A percentile compares a stretch with the other conserved stretches of the same genome.
phyloP scores from a whole-genome alignment of 2,888 invertebrate species.

The Drosophila paranaensis region DNA sequence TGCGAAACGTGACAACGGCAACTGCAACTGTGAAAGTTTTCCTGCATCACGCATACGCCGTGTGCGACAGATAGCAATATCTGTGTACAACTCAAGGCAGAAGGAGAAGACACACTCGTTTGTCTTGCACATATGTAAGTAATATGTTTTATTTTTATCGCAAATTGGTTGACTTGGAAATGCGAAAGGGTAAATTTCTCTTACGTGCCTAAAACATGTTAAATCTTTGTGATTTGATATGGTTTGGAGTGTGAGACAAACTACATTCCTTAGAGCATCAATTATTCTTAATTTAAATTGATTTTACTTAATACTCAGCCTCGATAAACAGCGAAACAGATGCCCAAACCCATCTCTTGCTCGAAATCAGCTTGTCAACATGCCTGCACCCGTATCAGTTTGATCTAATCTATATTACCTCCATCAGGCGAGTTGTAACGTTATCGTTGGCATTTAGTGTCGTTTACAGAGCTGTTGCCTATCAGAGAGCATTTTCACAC shows the following conservation, averaged over 20 bases:
- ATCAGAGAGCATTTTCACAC: not conserved
- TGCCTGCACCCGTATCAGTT: constrained; percentile 20
- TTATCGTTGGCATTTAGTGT: constrained; percentile 46
- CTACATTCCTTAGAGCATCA: not conserved
- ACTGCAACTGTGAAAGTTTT: constrained; percentile 61
- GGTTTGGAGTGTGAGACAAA: too few relatives aligned
- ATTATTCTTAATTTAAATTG: constrained; percentile 1
- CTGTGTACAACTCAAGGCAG: not conserved
- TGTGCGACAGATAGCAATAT: constrained; percentile 16
- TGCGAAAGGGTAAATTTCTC: constrained; percentile 21
- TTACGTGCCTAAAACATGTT: constrained; percentile 49
- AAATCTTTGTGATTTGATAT: constrained; percentile 43
- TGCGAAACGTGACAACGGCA: constrained; percentile 68
- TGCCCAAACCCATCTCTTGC: too few relatives aligned
- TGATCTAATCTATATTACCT: constrained; percentile 28
- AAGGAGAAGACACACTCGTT: constrained; percentile 19
- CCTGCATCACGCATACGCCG: constrained; percentile 64
- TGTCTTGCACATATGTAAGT: constrained; percentile 52
- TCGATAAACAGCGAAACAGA: not conserved
- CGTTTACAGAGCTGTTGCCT: constrained; percentile 33
- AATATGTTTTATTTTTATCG: constrained; percentile 76
- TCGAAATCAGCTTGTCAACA: constrained; percentile 10
- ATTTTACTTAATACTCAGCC: not conserved
- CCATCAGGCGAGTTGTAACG: constrained; percentile 22
- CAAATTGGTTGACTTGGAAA: constrained; percentile 67